A percentile compares a stretch with the other conserved stretches of the same genome.
These are phyloP conservation scores for Shargacucullia verbasci DNA, from an alignment of 2,888 invertebrate species.

Conservation along the genomic window DNA sequence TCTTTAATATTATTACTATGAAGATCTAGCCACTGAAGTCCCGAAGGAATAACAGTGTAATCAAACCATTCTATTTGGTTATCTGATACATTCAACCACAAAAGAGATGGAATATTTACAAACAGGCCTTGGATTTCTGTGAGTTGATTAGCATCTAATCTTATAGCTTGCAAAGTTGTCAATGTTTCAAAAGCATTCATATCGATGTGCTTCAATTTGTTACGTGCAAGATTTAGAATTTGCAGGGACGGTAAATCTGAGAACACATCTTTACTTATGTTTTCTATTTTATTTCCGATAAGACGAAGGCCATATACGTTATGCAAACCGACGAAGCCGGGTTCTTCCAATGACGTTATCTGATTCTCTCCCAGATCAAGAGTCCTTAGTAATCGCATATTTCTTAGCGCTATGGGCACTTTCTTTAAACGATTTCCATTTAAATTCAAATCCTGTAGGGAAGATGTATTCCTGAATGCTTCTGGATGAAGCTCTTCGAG, in stretches of 20 bases:
- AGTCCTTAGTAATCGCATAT: slow-evolving; percentile 95
- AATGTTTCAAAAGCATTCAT: slow-evolving; percentile 94
- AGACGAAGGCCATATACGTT: slow-evolving; percentile 96
- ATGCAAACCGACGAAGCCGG: slow-evolving; percentile 94
- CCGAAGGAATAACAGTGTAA: slow-evolving; percentile 94
- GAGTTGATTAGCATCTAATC: slow-evolving; percentile 95
- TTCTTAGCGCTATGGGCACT: slow-evolving; percentile 94
- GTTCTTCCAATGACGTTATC: slow-evolving; percentile 94
- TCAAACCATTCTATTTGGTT: slow-evolving; percentile 97
- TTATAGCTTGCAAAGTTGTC: slow-evolving; percentile 94
- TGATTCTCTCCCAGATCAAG: slow-evolving; percentile 97
- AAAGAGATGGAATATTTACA: slow-evolving; percentile 93
- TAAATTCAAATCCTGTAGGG: slow-evolving; percentile 96
- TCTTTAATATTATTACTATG: slow-evolving; percentile 95
- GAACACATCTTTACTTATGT: slow-evolving; percentile 94
- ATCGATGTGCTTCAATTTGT: slow-evolving; percentile 93
- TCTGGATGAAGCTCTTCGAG: slow-evolving; percentile 95
- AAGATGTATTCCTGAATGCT: slow-evolving; percentile 97
- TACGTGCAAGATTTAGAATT: slow-evolving; percentile 96
- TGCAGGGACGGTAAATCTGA: slow-evolving; percentile 94
- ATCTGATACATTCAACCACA: slow-evolving; percentile 97
- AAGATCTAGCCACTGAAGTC: slow-evolving; percentile 96
- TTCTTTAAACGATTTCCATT: slow-evolving; percentile 95
- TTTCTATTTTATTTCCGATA: slow-evolving; percentile 96
- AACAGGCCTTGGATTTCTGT: slow-evolving; percentile 95